Conservation (phyloP, 2,888 invertebrate genomes). For the Phorcus lineatus region DNA sequence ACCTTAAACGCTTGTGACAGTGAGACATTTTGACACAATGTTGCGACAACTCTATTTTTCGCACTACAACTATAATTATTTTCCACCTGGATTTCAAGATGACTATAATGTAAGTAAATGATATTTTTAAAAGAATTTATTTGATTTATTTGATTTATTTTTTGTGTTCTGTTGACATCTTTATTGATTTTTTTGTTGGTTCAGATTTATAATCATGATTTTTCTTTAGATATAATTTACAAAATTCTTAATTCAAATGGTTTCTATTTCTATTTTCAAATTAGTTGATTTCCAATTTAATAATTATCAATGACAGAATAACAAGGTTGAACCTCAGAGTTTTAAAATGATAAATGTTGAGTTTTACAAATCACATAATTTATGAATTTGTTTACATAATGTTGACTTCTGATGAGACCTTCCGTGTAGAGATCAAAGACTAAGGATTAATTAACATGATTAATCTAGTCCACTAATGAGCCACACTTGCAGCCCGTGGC, state of each 20-base stretch:
- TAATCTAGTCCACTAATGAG: no score
- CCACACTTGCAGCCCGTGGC: no score
- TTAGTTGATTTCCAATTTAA: no score
- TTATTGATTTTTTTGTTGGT: not conserved
- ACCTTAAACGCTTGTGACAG: not conserved
- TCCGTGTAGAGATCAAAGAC: no score
- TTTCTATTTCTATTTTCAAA: no score
- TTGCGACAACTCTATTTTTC: slow-evolving; percentile 24
- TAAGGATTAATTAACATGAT: no score
- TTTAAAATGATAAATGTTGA: no score
- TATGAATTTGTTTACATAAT: no score
- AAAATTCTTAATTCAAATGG: not conserved
- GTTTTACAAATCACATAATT: no score
- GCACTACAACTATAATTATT: slow-evolving; percentile 15
- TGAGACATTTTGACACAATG: not conserved
- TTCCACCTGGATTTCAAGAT: slow-evolving; percentile 2
- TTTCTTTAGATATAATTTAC: not conserved
- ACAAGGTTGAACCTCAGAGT: no score
- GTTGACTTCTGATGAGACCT: no score
- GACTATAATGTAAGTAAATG: slow-evolving; percentile 16
- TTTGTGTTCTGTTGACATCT: not conserved
- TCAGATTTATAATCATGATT: not conserved
- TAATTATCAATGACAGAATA: no score
- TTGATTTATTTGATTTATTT: not conserved
- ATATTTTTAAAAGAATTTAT: not conserved